Base-by-base conservation (phyloP, 2,797 vertebrate genomes). In the Cynodonichthys magdalenae region DNA sequence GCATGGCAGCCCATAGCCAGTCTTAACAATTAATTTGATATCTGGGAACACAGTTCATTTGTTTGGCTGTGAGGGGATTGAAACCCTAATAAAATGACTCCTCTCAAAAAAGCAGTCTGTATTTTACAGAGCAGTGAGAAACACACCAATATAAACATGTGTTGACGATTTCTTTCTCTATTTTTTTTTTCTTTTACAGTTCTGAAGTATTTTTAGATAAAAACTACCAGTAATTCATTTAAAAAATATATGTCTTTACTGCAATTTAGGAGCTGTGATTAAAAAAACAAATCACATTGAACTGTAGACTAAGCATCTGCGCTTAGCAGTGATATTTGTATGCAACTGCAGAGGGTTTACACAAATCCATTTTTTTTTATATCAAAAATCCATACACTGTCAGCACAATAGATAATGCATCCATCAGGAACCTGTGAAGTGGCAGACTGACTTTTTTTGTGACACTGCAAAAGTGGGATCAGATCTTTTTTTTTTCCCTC, bases 1-100 rank as follows among this genome's bases (percentile, higher is more conserved):
- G 71, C 85, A 78, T 58, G 71, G 80, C 80, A 80, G 84, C 81
- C 84, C 75, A 60, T 66, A 70, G 84, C 81, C 71, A 75, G 71
- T 62, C 53, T 59, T 46, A 59, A 79, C 83, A 88, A 90, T 90
- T 89, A 87, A 87, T 88, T 86, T 83, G 80, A 85, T 89, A 89
- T 87, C 75, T 75, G 59, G 74, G 68, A 86, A 81, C 15, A 61
- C 77, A 63, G 75, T 82, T 86, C 79, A 84, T 90, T 87, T 85
- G 77, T 82, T 83, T 81, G 82, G 74, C 79, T 76, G 63, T 64
- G 63, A 77, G 64, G 75, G 77, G 88, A 85, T 83, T 81, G 69
- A 83, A 82, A 85, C 66, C 64, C 69, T 84, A 84, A 87, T 85
- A 73, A 88, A 90, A 86, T 27, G 58, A 53, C 53, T 84, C 71